Conservation (phyloP, 2,113 vertebrate species). For the Casuarius casuarius region DNA sequence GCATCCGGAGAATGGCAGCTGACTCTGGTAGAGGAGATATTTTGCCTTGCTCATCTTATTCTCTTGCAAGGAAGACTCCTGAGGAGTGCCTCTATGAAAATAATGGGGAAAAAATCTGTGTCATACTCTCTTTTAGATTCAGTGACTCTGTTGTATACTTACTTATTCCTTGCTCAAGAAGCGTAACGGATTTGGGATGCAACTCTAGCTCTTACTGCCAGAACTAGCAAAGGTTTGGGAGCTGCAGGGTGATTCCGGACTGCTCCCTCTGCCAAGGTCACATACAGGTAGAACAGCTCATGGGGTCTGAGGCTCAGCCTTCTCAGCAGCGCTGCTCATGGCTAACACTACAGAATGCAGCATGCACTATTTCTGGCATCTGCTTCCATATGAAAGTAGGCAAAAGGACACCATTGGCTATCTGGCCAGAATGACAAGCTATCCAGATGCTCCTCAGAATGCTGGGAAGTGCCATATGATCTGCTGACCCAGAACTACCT, state of each 20-base stretch:
- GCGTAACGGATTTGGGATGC: background rate
- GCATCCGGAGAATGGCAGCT: background rate
- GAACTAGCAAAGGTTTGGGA: background rate
- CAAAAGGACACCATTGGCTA: background rate
- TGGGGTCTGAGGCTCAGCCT: background rate
- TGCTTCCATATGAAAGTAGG: background rate
- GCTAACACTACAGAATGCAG: background rate
- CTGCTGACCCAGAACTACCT: too few species aligned
- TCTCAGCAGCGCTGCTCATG: background rate
- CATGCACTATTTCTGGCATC: background rate
- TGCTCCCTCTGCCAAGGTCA: background rate
- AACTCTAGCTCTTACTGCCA: background rate
- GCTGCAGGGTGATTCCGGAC: background rate
- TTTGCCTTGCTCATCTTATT: background rate
- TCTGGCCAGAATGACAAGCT: background rate
- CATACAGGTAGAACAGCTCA: background rate
- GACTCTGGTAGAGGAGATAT: background rate
- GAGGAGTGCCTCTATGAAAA: background rate
- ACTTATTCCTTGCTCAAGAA: background rate
- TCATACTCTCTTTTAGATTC: background rate
- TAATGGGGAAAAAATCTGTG: background rate
- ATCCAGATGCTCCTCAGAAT: background rate
- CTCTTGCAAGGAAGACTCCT: background rate
- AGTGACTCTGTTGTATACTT: background rate
- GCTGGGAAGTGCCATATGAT: too few species aligned